Base-by-base conservation (phyloP, 2,888 invertebrate genomes). In the Mesochorus sp. region DNA sequence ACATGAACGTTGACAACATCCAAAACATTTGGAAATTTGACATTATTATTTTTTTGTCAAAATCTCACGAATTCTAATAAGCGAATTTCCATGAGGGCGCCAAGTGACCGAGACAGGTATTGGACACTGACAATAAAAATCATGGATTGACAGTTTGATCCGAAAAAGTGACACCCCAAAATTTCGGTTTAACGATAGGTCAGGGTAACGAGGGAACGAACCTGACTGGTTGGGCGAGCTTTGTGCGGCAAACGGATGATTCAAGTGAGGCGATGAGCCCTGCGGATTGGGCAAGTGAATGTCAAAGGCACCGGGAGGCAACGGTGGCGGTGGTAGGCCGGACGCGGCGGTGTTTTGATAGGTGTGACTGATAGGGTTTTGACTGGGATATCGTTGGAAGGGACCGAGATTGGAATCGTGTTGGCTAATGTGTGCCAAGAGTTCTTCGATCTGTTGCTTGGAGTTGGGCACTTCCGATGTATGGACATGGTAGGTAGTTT, bases 391-490 rank as follows among this genome's bases (percentile, higher is more conserved):
- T n/a, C 84, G 82, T 81, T 87, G 89, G 80, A 88, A 88, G 53
- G 87, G 86, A 53, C 88, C 88, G 49, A 85, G 84, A 80, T 87
- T 88, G 4, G 88, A 81, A 79, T 91, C 90, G 74, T 91, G 90
- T 66, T 90, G 88, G 14, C 86, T 86, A 37, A 91, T 88, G 71
- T 91, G 91, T 0, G 88, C 88, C 42, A 91, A 81, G 24, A 91
- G 81, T 75, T 91, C 89, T 64, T 91, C 89, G 59, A 91, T 88
- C 74, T 90, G 90, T 66, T 88, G 88, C 0, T 87, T 88, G 24
- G 90, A 85, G 59, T 77, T 88, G 0, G 89, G 89, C 57, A 89
- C 81, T 73, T 88, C 86, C n/a, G 89, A 81, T 4, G 90, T 84
- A 66, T 90, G 90, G 14, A 90, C 83, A 72, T 89, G 89, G 84